Evolutionary conservation across 2,888 invertebrate species (phyloP), one percentile per base, ranked within the genome.

Genomic region (Eupithecia subumbrata): DNA sequence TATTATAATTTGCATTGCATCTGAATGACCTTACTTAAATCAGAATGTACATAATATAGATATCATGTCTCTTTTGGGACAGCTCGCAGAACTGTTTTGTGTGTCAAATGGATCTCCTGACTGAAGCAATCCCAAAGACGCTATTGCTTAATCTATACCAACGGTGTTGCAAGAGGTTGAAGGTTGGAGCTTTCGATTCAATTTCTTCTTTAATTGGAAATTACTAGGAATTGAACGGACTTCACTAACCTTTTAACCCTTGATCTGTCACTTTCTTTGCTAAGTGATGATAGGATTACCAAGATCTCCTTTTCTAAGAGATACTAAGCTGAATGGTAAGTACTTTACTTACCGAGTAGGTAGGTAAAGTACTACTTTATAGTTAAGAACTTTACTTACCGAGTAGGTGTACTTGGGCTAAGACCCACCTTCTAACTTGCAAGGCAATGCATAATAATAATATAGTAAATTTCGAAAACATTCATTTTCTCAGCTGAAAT

Each of bases 181-280:
- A 81, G 81, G 78, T 80, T 76, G 52, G 48, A 76, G 67, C 81
- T 81, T 80, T 81, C 79, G 73, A 79, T 77, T 79, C 79, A 81
- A 79, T 77, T 79, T 79, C 80, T 78, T 77, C 77, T 78, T 79
- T 81, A 81, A 79, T 79, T 79, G 76, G 64, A 60, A 74, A 78
- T 75, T 74, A 63, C 67, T 75, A 66, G 67, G 66, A 48, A 71
- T 70, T 68, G 73, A 76, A 40, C 43, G 11, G 45, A 48, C 43
- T 73, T 71, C 56, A 40, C 60, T 60, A 60, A 60, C 60, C 60
- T 60, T 60, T 60, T 25, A 56, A 56, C 56, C 56, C 56, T 56
- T 56, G 22, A 25, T 25, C 22, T 25, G 22, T 25, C 52, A n/a
- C 22, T 56, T 25, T 56, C 12, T 22, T n/a, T 56, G 12, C 56